Conservation (phyloP, 2,797 vertebrate genomes). For the Cichlasoma orientale region DNA sequence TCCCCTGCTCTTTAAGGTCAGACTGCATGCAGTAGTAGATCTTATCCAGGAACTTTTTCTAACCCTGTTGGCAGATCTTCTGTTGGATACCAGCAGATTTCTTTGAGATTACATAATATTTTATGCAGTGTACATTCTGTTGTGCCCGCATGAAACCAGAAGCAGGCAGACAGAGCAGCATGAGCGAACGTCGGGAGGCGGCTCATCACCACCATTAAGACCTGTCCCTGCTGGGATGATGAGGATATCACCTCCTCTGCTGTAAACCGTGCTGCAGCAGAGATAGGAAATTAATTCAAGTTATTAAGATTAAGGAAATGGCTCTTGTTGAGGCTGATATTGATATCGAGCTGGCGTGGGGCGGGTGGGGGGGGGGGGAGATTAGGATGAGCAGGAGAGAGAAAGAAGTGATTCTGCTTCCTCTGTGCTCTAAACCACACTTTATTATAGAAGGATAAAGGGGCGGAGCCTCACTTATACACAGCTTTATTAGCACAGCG, state of each 20-base stretch:
- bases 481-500: background rate
- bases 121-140: background rate
- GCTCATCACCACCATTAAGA: slow-evolving; percentile 25
- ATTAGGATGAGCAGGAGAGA: background rate
- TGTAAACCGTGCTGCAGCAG: background rate
- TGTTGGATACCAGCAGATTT: background rate
- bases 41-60: accelerated
- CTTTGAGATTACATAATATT: background rate
- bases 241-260: slow-evolving; percentile 16
- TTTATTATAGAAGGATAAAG: background rate
- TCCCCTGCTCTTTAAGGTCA: background rate
- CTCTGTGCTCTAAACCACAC: background rate
- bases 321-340: slow-evolving; percentile 28
- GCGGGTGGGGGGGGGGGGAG: slow-evolving; percentile 1
- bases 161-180: background rate
- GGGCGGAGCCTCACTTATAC: background rate
- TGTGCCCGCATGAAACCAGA: background rate
- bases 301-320: slow-evolving; percentile 35
- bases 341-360: background rate
- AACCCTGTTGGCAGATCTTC: background rate
- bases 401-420: background rate
- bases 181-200: background rate
- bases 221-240: slow-evolving; percentile 20
- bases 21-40: background rate
- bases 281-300: background rate